These are phyloP conservation scores for Lomographa bimaculata DNA, from an alignment of 2,888 invertebrate genomes.

Conservation along the genomic window DNA sequence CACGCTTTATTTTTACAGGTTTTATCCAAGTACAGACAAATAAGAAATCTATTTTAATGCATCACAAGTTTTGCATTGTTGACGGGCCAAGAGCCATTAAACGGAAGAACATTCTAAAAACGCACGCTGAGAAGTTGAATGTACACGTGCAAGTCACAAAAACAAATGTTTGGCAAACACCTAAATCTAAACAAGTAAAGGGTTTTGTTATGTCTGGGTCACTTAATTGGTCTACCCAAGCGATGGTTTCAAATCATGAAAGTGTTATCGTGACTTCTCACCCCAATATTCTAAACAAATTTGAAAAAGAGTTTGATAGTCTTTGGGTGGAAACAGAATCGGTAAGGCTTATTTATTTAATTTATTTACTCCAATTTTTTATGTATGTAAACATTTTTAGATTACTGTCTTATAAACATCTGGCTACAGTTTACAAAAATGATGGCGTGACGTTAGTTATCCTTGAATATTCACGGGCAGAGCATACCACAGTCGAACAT, in stretches of 20 bases:
- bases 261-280: slow-evolving; percentile 87
- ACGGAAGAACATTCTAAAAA: slow-evolving; percentile 62
- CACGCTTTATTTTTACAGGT: slow-evolving; percentile 53
- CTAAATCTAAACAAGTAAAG: slow-evolving; percentile 52
- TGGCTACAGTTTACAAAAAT: no score
- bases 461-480: no score
- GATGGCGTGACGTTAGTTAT: no score
- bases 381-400: no score
- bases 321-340: slow-evolving; percentile 83
- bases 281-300: slow-evolving; percentile 77
- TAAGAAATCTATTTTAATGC: slow-evolving; percentile 86
- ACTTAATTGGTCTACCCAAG: slow-evolving; percentile 90
- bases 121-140: slow-evolving; percentile 70
- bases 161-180: slow-evolving; percentile 38
- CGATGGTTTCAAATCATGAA: slow-evolving; percentile 88
- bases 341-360: slow-evolving; percentile 43
- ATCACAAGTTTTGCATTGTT: slow-evolving; percentile 91
- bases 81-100: slow-evolving; percentile 81
- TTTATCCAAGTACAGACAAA: slow-evolving; percentile 77
- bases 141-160: slow-evolving; percentile 58
- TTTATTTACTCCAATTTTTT: no score
- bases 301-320: slow-evolving; percentile 84
- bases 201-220: slow-evolving; percentile 87
- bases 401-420: no score
- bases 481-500: no score